Evolutionary conservation across 2,888 invertebrate genomes (phyloP).

Genomic region (Trisateles emortualis): DNA sequence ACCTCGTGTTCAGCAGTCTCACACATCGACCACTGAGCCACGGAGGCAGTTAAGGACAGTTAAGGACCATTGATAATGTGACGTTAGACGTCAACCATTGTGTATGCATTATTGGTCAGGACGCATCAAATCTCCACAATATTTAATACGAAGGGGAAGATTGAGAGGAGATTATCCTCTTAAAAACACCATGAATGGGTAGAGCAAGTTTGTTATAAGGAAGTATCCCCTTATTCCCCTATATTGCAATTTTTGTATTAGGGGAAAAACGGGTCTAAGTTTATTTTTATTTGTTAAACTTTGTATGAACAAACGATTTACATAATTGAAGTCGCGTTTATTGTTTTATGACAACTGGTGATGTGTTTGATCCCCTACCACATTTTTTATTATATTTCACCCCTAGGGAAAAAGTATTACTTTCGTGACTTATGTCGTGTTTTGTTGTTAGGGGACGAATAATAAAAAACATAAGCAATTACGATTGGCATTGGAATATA

Average conservation of each 20-base stretch:
- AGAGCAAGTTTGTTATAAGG: slow-evolving; percentile 49
- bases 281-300: slow-evolving; percentile 47
- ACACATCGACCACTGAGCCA: too few species aligned
- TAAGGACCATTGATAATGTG: too few species aligned
- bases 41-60: too few species aligned
- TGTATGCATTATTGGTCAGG: slow-evolving; percentile 9
- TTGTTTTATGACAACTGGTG: slow-evolving; percentile 42
- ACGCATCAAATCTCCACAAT: slow-evolving; percentile 39
- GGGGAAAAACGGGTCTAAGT: slow-evolving; percentile 30
- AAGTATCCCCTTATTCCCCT: slow-evolving; percentile 41
- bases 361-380: slow-evolving; percentile 36
- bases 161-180: slow-evolving; percentile 43
- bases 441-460: not conserved
- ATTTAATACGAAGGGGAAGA: slow-evolving; percentile 40
- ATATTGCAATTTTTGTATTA: slow-evolving; percentile 50
- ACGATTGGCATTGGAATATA: too few species aligned
- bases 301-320: slow-evolving; percentile 43
- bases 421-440: slow-evolving; percentile 6
- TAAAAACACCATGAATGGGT: slow-evolving; percentile 43
- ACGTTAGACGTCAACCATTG: too few species aligned
- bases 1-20: too few species aligned
- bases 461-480: not conserved
- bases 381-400: slow-evolving; percentile 39
- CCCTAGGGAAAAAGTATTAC: slow-evolving; percentile 27
- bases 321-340: slow-evolving; percentile 49